Evolutionary conservation across 2,797 vertebrate species (phyloP).

Genomic region (Enteromius paludinosus): DNA sequence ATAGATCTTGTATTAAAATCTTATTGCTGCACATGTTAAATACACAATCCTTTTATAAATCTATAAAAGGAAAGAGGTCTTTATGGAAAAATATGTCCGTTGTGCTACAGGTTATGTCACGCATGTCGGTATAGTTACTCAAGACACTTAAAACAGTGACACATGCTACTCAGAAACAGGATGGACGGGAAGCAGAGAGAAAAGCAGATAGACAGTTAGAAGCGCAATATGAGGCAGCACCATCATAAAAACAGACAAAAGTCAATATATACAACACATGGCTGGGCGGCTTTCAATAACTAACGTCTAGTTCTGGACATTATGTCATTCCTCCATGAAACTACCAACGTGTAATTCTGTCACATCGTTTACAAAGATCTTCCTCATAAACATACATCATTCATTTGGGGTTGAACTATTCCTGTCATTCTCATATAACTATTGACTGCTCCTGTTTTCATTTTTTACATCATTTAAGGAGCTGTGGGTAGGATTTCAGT

Average conservation of each 20-base stretch:
- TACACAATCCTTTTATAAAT: constrained; percentile 54
- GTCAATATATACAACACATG: constrained; percentile 23
- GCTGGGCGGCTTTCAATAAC: not conserved
- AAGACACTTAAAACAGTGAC: constrained; percentile 67
- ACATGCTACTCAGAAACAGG: constrained; percentile 70
- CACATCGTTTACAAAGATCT: constrained; percentile 2
- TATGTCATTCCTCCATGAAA: constrained; percentile 9
- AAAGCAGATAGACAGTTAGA: constrained; percentile 57
- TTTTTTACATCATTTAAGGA: constrained; percentile 1
- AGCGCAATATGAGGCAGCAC: constrained; percentile 47
- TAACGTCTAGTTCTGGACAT: not conserved
- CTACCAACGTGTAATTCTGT: not conserved
- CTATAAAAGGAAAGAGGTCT: constrained; percentile 70
- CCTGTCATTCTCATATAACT: not conserved
- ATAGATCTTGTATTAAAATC: constrained; percentile 67
- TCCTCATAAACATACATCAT: not conserved
- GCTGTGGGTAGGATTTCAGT: not conserved
- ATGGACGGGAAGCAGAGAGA: constrained; percentile 63
- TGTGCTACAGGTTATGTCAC: constrained; percentile 73
- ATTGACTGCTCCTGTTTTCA: not conserved
- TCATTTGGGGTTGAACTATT: not conserved
- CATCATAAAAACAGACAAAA: constrained; percentile 4
- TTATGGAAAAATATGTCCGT: constrained; percentile 65
- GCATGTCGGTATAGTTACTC: constrained; percentile 61
- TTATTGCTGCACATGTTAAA: constrained; percentile 76